phyloP scores from a whole-genome alignment of 2,888 invertebrate species.

The Dysmachus trigonus region DNA sequence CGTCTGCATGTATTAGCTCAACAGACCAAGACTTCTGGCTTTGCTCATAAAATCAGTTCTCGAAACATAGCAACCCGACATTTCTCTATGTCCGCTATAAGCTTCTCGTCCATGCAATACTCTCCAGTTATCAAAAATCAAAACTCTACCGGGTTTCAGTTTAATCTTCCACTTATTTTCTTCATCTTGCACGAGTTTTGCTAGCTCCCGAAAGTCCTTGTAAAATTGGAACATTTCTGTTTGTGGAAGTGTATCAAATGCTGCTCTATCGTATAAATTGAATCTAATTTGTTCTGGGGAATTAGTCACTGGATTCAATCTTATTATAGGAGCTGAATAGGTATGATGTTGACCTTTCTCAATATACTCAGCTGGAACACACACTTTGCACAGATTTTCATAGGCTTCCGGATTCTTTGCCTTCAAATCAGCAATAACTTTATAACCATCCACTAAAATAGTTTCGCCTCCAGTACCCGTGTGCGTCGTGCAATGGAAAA shows the following conservation, averaged over 20 bases:
- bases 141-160: slow-evolving; percentile 73
- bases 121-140: slow-evolving; percentile 82
- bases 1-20: slow-evolving; percentile 58
- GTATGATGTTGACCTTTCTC: slow-evolving; percentile 71
- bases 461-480: slow-evolving; percentile 73
- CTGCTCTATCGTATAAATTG: slow-evolving; percentile 79
- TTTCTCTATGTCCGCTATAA: slow-evolving; percentile 73
- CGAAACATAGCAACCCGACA: slow-evolving; percentile 78
- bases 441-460: slow-evolving; percentile 78
- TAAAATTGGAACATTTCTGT: slow-evolving; percentile 71
- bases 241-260: slow-evolving; percentile 68
- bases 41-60: slow-evolving; percentile 75
- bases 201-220: slow-evolving; percentile 67
- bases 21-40: slow-evolving; percentile 65
- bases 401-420: slow-evolving; percentile 68
- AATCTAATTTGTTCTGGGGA: slow-evolving; percentile 73
- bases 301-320: slow-evolving; percentile 66
- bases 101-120: slow-evolving; percentile 77
- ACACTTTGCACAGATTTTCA: slow-evolving; percentile 68
- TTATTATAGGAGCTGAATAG: slow-evolving; percentile 70
- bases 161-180: slow-evolving; percentile 70
- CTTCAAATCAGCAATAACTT: slow-evolving; percentile 70
- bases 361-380: slow-evolving; percentile 72
- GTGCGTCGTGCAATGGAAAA: slow-evolving; percentile 70
- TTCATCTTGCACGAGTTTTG: slow-evolving; percentile 66